Percentiles rank a stretch among this genome's conserved stretches.
phyloP scores from a whole-genome alignment of 2,888 invertebrate species.

The Alitta virens region DNA sequence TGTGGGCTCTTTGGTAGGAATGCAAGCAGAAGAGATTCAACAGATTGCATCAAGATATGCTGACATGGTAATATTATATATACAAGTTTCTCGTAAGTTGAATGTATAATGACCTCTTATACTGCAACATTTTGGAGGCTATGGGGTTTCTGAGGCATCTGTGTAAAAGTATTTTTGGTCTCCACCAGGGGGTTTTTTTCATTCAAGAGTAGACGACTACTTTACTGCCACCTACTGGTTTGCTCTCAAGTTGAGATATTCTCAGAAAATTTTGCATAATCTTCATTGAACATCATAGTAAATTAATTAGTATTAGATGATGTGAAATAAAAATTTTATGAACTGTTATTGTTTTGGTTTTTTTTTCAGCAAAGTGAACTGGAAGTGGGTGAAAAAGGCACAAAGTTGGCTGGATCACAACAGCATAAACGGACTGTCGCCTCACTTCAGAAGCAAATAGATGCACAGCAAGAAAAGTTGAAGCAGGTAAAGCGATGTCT shows the following conservation, averaged over 20 bases:
- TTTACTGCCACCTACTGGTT: too few species aligned
- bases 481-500: too few species aligned
- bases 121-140: too few species aligned
- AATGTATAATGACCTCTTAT: too few species aligned
- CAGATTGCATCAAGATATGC: constrained; percentile 73
- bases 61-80: constrained; percentile 60
- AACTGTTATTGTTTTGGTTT: constrained; percentile 18
- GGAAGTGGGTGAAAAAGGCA: constrained; percentile 57
- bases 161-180: too few species aligned
- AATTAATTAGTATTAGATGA: neutral
- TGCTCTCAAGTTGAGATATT: too few species aligned
- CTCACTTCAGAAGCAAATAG: constrained; percentile 52
- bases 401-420: constrained; percentile 50
- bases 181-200: too few species aligned
- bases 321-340: neutral
- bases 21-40: constrained; percentile 69
- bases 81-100: too few species aligned
- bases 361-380: constrained; percentile 51
- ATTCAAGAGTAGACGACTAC: too few species aligned
- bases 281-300: neutral
- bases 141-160: too few species aligned
- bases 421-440: constrained; percentile 53
- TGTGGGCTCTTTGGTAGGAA: constrained; percentile 62
- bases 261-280: too few species aligned
- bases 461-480: constrained; percentile 41